These are phyloP conservation scores for Toxostoma redivivum DNA, from an alignment of 2,113 vertebrate species.

Conservation along the genomic window DNA sequence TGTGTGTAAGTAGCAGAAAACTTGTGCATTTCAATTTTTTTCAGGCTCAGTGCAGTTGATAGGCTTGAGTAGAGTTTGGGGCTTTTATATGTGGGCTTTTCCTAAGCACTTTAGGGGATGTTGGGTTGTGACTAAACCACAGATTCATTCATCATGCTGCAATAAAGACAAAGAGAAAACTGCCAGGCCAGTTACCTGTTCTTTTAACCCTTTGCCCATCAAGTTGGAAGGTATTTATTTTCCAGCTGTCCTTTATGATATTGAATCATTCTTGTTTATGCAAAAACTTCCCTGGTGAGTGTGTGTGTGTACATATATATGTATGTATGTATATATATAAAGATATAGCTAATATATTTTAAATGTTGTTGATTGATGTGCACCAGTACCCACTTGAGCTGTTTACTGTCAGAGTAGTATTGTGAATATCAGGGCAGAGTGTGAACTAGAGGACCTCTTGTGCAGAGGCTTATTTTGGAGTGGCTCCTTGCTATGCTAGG, in stretches of 20 bases:
- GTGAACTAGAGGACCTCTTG: neutral
- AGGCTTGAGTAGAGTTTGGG: neutral
- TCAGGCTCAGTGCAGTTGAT: neutral
- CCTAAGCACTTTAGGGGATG: neutral
- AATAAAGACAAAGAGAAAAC: neutral
- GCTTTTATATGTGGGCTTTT: neutral
- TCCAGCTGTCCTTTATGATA: neutral
- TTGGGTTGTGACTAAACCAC: neutral
- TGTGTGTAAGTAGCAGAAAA: neutral
- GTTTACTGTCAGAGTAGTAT: neutral
- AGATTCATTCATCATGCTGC: neutral
- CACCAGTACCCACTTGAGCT: neutral
- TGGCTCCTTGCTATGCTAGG: neutral
- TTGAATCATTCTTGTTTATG: neutral
- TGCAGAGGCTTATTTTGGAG: neutral
- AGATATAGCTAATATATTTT: neutral
- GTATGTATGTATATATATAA: neutral
- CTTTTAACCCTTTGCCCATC: neutral
- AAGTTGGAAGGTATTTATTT: neutral
- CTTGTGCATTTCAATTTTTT: neutral
- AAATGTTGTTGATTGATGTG: neutral
- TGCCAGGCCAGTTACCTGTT: neutral
- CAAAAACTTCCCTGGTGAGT: neutral
- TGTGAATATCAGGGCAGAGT: neutral
- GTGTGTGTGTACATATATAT: neutral